phyloP scores from a whole-genome alignment of 2,888 invertebrate genomes.

The Terebella lapidaria region DNA sequence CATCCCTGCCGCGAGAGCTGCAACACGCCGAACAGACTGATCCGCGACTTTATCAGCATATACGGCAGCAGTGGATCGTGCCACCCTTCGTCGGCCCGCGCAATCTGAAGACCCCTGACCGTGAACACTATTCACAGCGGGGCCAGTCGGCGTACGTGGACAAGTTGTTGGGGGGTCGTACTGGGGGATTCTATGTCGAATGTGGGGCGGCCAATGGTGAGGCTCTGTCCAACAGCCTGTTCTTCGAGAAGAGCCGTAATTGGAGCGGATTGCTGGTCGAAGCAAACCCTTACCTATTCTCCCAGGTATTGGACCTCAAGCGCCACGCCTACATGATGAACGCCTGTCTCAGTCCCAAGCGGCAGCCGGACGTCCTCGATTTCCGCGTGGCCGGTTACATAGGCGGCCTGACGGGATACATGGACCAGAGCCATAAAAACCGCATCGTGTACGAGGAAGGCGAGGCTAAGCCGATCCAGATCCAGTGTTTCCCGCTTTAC shows the following conservation, averaged over 20 bases:
- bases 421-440: background rate
- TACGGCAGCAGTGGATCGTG: background rate
- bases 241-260: slow-evolving; percentile 8
- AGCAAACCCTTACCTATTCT: slow-evolving; percentile 1
- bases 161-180: slow-evolving; percentile 1
- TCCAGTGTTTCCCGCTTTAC: slow-evolving; percentile 9
- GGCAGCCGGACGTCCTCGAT: background rate
- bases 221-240: slow-evolving; percentile 7
- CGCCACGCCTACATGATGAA: too few relatives aligned
- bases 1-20: too few relatives aligned
- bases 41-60: background rate
- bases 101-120: background rate
- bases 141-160: slow-evolving; percentile 11
- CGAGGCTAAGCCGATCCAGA: background rate
- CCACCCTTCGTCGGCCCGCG: background rate
- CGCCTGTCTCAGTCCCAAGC: background rate
- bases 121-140: slow-evolving; percentile 3
- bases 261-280: slow-evolving; percentile 14
- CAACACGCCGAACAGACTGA: background rate
- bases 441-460: background rate
- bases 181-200: slow-evolving; percentile 12
- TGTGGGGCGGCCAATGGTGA: slow-evolving; percentile 16
- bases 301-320: background rate
- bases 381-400: background rate
- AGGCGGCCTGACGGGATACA: background rate